phyloP scores from a whole-genome alignment of 2,888 invertebrate species.

The Drosophila merina region DNA sequence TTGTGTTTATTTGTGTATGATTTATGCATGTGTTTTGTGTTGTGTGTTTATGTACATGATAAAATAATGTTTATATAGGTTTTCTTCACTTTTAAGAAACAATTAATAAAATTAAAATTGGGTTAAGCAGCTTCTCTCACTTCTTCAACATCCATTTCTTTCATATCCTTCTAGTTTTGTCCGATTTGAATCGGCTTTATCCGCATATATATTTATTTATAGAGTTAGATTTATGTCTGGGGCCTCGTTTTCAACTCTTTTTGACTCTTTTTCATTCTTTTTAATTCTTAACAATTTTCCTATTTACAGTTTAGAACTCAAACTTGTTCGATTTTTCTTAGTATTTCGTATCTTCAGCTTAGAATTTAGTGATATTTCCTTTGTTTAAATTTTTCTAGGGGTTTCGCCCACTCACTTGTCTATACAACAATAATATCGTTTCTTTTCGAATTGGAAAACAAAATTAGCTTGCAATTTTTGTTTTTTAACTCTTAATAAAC shows the following conservation, averaged over 20 bases:
- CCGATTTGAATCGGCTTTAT: slow-evolving; percentile 24
- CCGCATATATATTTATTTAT: slow-evolving; percentile 1
- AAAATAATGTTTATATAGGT: slow-evolving; percentile 14
- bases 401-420: not conserved
- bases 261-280: too few species aligned
- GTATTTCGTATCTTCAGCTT: slow-evolving; percentile 44
- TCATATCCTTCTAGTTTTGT: slow-evolving; percentile 8
- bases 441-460: slow-evolving; percentile 47
- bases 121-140: slow-evolving; percentile 7
- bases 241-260: slow-evolving; percentile 1
- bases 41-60: slow-evolving; percentile 28
- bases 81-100: not conserved
- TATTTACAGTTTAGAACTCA: slow-evolving; percentile 52
- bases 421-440: slow-evolving; percentile 56
- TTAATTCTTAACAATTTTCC: slow-evolving; percentile 56
- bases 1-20: not conserved
- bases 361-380: slow-evolving; percentile 68
- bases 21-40: not conserved
- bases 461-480: slow-evolving; percentile 37
- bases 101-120: slow-evolving; percentile 7
- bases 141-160: not conserved
- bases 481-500: slow-evolving; percentile 79
- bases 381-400: slow-evolving; percentile 27
- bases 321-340: slow-evolving; percentile 15
- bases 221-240: slow-evolving; percentile 5